phyloP scores from a whole-genome alignment of 2,797 vertebrate genomes.

The Pipistrellus kuhlii region DNA sequence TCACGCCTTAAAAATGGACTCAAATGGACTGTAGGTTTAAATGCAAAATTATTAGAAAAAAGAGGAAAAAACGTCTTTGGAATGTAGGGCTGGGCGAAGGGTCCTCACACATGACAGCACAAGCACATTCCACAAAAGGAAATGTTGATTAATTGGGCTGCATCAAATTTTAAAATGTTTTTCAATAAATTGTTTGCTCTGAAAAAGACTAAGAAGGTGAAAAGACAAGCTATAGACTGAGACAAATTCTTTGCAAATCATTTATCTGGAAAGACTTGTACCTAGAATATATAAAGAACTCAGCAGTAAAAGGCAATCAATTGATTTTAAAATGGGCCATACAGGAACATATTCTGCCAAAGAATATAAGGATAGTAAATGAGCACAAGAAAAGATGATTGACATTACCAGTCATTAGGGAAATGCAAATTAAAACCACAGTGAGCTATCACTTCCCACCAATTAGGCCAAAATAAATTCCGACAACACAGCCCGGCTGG shows the following conservation, averaged over 20 bases:
- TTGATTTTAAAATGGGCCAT: not conserved
- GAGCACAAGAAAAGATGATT: not conserved
- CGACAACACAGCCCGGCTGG: too few species aligned
- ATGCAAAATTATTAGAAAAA: slow-evolving; percentile 39
- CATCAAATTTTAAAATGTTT: not conserved
- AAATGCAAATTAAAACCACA: not conserved
- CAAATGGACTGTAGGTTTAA: not conserved
- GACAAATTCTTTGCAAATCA: too few species aligned
- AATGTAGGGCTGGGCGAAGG: not conserved
- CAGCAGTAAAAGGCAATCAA: not conserved
- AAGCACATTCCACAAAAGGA: too few species aligned
- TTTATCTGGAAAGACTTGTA: too few species aligned
- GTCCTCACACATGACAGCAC: too few species aligned
- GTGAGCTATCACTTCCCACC: too few species aligned
- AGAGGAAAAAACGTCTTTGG: not conserved
- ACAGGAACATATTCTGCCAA: not conserved
- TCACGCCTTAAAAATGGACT: too few species aligned
- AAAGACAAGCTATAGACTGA: not conserved
- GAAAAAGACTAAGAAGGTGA: slow-evolving; percentile 18
- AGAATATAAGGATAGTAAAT: not conserved
- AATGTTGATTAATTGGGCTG: too few species aligned
- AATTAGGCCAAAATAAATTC: too few species aligned
- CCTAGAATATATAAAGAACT: not conserved
- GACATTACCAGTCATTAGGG: not conserved
- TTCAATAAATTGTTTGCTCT: not conserved